Conservation (phyloP, 37 sponge, comb jelly and placozoan genomes). For the Amphimedon queenslandica region DNA sequence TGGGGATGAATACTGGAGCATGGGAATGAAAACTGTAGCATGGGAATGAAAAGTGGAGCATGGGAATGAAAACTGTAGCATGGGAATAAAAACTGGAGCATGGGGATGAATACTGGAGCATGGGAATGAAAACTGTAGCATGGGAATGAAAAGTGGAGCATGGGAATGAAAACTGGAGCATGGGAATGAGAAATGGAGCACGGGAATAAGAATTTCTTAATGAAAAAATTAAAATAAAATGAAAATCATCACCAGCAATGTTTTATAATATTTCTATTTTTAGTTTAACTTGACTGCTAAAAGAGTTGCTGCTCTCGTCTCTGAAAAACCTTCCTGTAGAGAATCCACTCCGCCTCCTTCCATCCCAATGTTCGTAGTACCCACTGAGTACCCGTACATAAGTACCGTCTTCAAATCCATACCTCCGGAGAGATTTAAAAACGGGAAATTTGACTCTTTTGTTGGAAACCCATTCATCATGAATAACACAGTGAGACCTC, state of each 20-base stretch:
- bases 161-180: too few species aligned
- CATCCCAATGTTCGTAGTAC: neutral
- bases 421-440: neutral
- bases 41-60: too few species aligned
- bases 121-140: too few species aligned
- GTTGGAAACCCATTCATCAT: neutral
- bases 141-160: too few species aligned
- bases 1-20: too few species aligned
- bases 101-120: too few species aligned
- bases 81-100: too few species aligned
- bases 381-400: neutral
- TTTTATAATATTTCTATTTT: neutral
- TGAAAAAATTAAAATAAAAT: neutral
- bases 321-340: neutral
- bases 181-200: too few species aligned
- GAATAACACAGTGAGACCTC: too few species aligned
- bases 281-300: neutral
- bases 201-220: neutral
- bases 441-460: slow-evolving; percentile 3
- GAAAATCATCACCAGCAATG: neutral
- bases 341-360: neutral
- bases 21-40: too few species aligned
- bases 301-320: neutral
- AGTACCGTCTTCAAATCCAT: neutral
- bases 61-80: too few species aligned